Conservation (phyloP, 2,113 vertebrate genomes). For the Cyprinodon variegatus region DNA sequence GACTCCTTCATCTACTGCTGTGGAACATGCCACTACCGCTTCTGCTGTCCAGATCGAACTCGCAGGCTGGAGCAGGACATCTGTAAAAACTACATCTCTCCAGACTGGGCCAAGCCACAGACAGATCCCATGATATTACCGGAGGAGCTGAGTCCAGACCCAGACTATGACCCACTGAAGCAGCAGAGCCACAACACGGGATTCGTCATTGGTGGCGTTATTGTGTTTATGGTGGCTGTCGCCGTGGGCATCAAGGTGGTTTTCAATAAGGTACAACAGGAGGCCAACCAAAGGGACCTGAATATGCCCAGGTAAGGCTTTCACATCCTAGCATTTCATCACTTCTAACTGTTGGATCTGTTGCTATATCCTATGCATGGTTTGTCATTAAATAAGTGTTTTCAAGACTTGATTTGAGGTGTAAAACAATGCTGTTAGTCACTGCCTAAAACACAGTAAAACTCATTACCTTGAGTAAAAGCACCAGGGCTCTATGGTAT, state of each 20-base stretch:
- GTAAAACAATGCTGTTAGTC: slow-evolving; percentile 56
- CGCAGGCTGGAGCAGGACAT: slow-evolving; percentile 86
- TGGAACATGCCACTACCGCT: slow-evolving; percentile 92
- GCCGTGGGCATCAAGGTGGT: slow-evolving; percentile 89
- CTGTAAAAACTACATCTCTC: slow-evolving; percentile 88
- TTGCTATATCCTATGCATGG: slow-evolving; percentile 13
- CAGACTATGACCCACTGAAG: slow-evolving; percentile 79
- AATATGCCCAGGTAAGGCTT: slow-evolving; percentile 87
- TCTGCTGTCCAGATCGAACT: slow-evolving; percentile 88
- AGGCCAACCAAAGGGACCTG: slow-evolving; percentile 86
- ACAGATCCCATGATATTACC: slow-evolving; percentile 74
- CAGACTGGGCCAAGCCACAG: slow-evolving; percentile 88
- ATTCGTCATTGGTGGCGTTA: slow-evolving; percentile 89
- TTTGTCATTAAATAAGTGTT: slow-evolving; percentile 37
- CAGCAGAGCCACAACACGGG: slow-evolving; percentile 87
- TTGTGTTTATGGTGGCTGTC: slow-evolving; percentile 89
- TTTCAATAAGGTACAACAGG: slow-evolving; percentile 91
- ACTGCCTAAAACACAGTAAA: slow-evolving; percentile 44
- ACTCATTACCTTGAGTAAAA: slow-evolving; percentile 3
- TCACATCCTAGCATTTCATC: neutral
- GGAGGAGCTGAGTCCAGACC: slow-evolving; percentile 67
- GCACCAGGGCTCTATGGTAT: neutral
- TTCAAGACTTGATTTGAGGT: slow-evolving; percentile 50
- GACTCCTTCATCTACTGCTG: slow-evolving; percentile 89
- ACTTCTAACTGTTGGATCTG: neutral